Evolutionary conservation across 2,888 invertebrate genomes (phyloP).

Genomic region (Acleris emargana): DNA sequence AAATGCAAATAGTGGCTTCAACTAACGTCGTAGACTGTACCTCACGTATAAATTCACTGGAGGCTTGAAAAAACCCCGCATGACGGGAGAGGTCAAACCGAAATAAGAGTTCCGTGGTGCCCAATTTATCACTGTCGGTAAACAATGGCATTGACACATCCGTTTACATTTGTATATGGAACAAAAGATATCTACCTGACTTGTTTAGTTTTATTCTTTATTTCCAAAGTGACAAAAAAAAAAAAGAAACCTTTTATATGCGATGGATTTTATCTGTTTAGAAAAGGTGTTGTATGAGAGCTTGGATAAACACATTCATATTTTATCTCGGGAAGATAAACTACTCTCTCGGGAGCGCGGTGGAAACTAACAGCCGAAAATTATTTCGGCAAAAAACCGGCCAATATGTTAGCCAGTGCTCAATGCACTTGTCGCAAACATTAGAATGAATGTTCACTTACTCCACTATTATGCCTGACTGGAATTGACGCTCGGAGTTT

Average conservation of each 20-base stretch:
- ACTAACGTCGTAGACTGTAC: conserved; percentile 6
- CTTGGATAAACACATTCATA: conserved; percentile 14
- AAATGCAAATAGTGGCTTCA: conserved; percentile 29
- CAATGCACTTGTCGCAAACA: conserved; percentile 7
- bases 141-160: conserved; percentile 46
- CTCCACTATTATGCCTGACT: conserved; percentile 41
- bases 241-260: background rate
- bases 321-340: conserved; percentile 22
- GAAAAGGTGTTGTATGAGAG: conserved; percentile 4
- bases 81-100: conserved; percentile 38
- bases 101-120: conserved; percentile 42
- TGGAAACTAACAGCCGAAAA: conserved; percentile 7
- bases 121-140: conserved; percentile 45
- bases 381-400: background rate
- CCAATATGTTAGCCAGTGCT: background rate
- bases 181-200: conserved; percentile 4
- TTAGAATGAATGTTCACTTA: conserved; percentile 25
- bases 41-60: conserved; percentile 31
- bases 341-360: conserved; percentile 9
- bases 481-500: conserved; percentile 62
- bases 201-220: conserved; percentile 8
- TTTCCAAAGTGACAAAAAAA: background rate
- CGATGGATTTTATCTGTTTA: background rate
- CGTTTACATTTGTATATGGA: conserved; percentile 18
- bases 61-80: conserved; percentile 27